These are phyloP conservation scores for Drusus annulatus DNA, from an alignment of 1,140 invertebrate genomes.

Conservation along the genomic window DNA sequence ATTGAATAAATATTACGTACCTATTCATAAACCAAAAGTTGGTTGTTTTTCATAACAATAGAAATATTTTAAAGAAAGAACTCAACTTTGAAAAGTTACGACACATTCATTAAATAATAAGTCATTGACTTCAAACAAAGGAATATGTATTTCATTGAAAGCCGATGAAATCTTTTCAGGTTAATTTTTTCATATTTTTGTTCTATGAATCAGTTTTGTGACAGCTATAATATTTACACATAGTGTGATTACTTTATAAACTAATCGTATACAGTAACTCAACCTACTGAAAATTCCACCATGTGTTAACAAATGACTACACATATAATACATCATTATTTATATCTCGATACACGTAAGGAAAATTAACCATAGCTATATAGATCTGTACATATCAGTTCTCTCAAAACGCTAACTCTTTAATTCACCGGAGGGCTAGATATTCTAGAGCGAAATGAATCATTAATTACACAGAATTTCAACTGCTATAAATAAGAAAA, in stretches of 20 bases:
- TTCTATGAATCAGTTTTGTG: slow-evolving; percentile 24
- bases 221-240: slow-evolving; percentile 31
- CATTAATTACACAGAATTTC: no score
- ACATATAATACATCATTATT: neutral
- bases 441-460: neutral
- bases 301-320: slow-evolving; percentile 29
- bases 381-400: neutral
- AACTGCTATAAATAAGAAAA: neutral
- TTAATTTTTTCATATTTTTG: neutral
- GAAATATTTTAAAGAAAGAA: no score
- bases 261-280: slow-evolving; percentile 35
- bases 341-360: no score
- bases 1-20: no score
- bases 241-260: slow-evolving; percentile 14
- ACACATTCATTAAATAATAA: no score
- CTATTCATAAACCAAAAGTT: no score
- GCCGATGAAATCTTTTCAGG: neutral
- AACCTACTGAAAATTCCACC: slow-evolving; percentile 1
- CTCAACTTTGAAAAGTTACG: no score
- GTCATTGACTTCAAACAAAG: no score
- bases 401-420: neutral
- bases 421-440: neutral
- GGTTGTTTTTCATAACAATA: no score
- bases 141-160: no score
- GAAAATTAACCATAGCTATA: no score